Evolutionary conservation across 2,797 vertebrate genomes (phyloP).

Genomic region (Eidolon dupreanum): DNA sequence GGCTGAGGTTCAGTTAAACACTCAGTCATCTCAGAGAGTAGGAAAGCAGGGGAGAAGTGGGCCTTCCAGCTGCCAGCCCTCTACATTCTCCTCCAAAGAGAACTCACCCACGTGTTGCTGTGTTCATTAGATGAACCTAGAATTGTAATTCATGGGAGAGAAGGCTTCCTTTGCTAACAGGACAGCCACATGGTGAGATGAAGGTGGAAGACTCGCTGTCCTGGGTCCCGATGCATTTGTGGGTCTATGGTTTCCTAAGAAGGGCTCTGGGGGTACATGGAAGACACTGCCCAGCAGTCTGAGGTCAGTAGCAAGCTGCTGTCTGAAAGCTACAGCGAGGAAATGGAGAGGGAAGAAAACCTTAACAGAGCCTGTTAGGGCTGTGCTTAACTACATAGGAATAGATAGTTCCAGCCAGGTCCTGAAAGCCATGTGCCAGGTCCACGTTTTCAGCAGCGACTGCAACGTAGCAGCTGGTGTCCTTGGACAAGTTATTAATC

Average conservation of each 20-base stretch:
- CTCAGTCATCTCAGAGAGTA: neutral
- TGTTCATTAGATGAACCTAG: neutral
- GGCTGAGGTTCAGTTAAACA: neutral
- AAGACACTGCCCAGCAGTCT: neutral
- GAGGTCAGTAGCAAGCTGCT: neutral
- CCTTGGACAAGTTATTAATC: neutral
- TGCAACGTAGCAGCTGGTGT: neutral
- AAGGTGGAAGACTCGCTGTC: neutral
- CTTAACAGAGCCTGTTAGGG: neutral
- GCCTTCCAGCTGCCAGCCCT: neutral
- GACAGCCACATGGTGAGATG: neutral
- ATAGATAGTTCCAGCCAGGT: neutral
- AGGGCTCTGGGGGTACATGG: neutral
- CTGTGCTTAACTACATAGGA: neutral
- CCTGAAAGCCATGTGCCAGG: neutral
- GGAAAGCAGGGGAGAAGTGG: neutral
- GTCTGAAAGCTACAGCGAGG: neutral
- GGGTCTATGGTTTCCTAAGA: neutral
- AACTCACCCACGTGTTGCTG: neutral
- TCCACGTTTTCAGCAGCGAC: neutral
- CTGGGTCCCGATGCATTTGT: neutral
- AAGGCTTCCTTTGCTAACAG: neutral
- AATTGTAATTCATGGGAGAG: neutral
- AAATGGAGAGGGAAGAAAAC: fast-evolving
- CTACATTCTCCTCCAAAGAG: fast-evolving